These are phyloP conservation scores for Agriopis aurantiaria DNA, from an alignment of 2,888 invertebrate genomes.

Conservation along the genomic window DNA sequence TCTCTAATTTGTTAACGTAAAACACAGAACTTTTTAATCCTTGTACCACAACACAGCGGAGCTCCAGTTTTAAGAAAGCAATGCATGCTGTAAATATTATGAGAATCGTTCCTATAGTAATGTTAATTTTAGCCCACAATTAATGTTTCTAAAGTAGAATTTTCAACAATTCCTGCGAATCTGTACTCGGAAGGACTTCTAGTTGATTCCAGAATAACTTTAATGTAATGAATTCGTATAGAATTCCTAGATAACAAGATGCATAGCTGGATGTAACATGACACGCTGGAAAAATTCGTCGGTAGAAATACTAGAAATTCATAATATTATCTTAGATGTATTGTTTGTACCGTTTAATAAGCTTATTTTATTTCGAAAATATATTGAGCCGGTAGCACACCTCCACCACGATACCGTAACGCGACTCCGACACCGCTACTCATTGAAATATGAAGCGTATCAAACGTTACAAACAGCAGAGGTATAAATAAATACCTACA, in stretches of 20 bases:
- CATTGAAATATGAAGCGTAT: no score
- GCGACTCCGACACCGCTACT: no score
- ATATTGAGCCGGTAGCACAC: no score
- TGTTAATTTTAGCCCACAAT: constrained; percentile 23
- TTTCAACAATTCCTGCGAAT: background rate
- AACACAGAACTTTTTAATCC: background rate
- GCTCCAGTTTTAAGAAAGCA: constrained; percentile 19
- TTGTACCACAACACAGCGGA: background rate
- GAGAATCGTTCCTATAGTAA: constrained; percentile 38
- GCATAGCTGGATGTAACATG: constrained; percentile 1
- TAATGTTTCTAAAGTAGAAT: background rate
- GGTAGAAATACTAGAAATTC: no score
- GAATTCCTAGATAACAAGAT: background rate
- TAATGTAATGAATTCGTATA: background rate
- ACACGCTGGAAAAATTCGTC: no score
- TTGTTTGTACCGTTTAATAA: no score
- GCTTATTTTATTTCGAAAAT: background rate
- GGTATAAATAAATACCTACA: no score
- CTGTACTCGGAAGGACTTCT: constrained; percentile 2
- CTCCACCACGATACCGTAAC: no score
- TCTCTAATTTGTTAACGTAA: no score
- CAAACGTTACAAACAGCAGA: no score
- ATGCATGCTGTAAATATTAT: constrained; percentile 33
- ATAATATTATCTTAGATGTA: no score
- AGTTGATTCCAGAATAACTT: constrained; percentile 2